phyloP scores from a whole-genome alignment of 2,888 invertebrate species.

The Oscheius sp. region DNA sequence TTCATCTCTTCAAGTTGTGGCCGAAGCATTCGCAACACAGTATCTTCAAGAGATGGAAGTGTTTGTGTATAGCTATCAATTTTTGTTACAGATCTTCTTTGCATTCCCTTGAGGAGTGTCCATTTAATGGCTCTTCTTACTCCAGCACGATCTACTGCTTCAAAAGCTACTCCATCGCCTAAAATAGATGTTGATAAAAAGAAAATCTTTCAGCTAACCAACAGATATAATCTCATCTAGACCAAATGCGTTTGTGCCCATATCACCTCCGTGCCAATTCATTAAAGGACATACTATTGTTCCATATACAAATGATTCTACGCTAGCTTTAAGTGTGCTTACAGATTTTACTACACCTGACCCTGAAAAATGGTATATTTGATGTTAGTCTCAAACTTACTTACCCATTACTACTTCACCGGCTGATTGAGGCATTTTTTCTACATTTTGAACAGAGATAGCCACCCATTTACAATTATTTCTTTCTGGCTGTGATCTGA shows the following conservation, averaged over 20 bases:
- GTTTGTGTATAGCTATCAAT: slow-evolving; percentile 6
- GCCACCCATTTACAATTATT: slow-evolving; percentile 5
- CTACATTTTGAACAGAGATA: neutral
- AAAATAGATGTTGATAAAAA: neutral
- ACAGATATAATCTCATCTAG: neutral
- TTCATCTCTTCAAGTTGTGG: neutral
- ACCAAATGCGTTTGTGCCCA: neutral
- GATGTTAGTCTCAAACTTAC: neutral
- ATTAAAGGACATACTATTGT: neutral
- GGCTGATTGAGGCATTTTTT: neutral
- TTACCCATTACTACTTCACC: neutral
- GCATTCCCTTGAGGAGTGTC: neutral
- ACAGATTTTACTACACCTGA: neutral
- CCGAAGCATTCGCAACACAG: neutral
- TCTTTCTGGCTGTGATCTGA: neutral
- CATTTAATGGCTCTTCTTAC: neutral
- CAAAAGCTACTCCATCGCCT: slow-evolving; percentile 3
- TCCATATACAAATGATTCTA: neutral
- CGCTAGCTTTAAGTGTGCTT: neutral
- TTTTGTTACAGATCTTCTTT: neutral
- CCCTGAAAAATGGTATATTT: neutral
- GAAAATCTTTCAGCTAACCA: neutral
- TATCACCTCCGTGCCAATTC: slow-evolving; percentile 9
- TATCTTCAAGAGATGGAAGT: neutral
- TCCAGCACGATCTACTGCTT: neutral